phyloP scores from a whole-genome alignment of 1,140 invertebrate genomes.

The Ips nitidus region DNA sequence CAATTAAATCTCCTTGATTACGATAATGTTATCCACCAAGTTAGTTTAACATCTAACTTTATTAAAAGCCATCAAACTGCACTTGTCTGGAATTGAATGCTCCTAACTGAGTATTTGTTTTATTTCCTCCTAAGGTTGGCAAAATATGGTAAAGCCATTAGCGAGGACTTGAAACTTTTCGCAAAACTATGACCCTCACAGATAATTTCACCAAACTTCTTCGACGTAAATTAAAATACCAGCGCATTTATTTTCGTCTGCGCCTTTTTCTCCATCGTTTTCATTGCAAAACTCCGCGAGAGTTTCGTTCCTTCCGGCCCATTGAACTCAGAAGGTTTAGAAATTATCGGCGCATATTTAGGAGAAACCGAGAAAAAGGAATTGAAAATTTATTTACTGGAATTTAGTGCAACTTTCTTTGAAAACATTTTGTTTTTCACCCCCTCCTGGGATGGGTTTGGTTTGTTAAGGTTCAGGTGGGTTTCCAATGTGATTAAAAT shows the following conservation, averaged over 20 bases:
- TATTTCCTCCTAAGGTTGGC: not conserved
- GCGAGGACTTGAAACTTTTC: too few species aligned
- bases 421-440: not conserved
- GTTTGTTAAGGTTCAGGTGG: not conserved
- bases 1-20: too few species aligned
- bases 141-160: not conserved
- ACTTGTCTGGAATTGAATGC: too few species aligned
- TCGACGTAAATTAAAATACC: not conserved
- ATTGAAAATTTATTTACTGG: conserved; percentile 33
- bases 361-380: conserved; percentile 7
- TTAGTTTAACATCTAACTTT: too few species aligned
- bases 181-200: not conserved
- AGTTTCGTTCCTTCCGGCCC: conserved; percentile 15
- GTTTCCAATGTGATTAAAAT: too few species aligned
- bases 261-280: not conserved
- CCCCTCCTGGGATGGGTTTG: not conserved
- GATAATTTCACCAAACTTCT: not conserved
- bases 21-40: too few species aligned
- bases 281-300: conserved; percentile 1
- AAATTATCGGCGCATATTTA: conserved; percentile 31
- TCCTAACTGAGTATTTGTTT: too few species aligned
- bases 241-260: not conserved
- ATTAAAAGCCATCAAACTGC: too few species aligned
- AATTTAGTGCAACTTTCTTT: conserved; percentile 16
- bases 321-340: conserved; percentile 25